Evolutionary conservation across 2,888 invertebrate genomes (phyloP), one percentile per base, ranked within the genome.

Genomic region (Tenodera sinensis): DNA sequence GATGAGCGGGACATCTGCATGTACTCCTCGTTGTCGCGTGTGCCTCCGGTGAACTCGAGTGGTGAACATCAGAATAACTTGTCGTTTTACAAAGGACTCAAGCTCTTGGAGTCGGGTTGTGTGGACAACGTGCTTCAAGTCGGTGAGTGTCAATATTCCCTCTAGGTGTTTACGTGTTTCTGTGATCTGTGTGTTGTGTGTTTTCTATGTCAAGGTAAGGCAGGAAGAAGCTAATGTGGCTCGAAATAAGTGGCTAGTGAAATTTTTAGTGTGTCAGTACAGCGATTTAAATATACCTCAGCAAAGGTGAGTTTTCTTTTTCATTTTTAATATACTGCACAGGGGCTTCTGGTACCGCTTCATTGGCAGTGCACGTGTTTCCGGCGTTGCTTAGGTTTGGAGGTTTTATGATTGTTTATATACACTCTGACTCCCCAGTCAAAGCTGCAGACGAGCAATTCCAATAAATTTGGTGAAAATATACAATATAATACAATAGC

Each of bases 1-100:
- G 96, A 97, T 93, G 97, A 97, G 94, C 95, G 96, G 92, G 97
- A 97, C 94, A 97, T 98, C 93, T 97, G 97, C 94, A 97, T 97
- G 97, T 98, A 98, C 94, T 97, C 97, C 92, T 97, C 97, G 91
- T 95, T 97, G 94, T 94, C 95, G 92, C 94, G 94, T 92, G 94
- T 94, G 93, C 93, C 94, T 91, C 93, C 94, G 90, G 93, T 93
- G 92, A 93, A 92, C 91, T 88, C 93, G 91, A 92, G 92, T 92
- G 95, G 95, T 93, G 97, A 97, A 94, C 89, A 89, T 84, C 96
- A 96, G 93, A 96, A 96, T 93, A 97, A 96, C 94, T 95, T 97
- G 93, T 97, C 97, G 92, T 97, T 97, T 94, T 96, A 97, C 94
- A 96, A 97, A 93, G 97, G 97, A 93, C 95, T 97, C 93, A 96